Percentiles rank a stretch among this genome's conserved stretches.
phyloP scores from a whole-genome alignment of 2,888 invertebrate genomes.

The Dryobotodes eremita region DNA sequence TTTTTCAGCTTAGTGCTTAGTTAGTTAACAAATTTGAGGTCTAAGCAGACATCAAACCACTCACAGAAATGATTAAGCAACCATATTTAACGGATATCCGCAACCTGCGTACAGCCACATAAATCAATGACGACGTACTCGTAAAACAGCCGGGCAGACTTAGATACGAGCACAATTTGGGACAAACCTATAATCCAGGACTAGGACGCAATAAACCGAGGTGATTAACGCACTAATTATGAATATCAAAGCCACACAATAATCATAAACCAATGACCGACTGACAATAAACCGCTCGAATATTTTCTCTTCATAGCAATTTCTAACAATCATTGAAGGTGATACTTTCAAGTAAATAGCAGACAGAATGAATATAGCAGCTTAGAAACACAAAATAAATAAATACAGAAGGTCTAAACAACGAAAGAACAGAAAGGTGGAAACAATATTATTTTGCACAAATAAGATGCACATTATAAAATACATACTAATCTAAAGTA shows the following conservation, averaged over 20 bases:
- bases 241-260: no score
- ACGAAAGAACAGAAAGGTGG: background rate
- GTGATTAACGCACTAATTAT: conserved; percentile 1
- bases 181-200: background rate
- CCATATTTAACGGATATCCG: background rate
- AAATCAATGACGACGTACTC: background rate
- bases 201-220: background rate
- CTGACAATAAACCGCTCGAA: conserved; percentile 13
- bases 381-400: background rate
- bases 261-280: conserved; percentile 20
- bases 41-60: background rate
- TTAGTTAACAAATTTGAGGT: background rate
- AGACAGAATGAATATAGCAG: background rate
- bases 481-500: background rate
- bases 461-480: background rate
- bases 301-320: conserved; percentile 31
- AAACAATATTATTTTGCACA: background rate
- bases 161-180: background rate
- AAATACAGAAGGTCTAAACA: background rate
- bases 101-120: background rate
- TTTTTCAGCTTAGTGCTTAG: background rate
- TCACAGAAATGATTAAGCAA: background rate
- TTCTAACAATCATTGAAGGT: conserved; percentile 30
- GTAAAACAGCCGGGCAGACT: background rate
- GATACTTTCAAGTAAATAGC: conserved; percentile 39